A percentile compares a stretch with the other conserved stretches of the same genome.
These are phyloP conservation scores for Bombus vancouverensis DNA, from an alignment of 1,140 invertebrate species.

Conservation along the genomic window DNA sequence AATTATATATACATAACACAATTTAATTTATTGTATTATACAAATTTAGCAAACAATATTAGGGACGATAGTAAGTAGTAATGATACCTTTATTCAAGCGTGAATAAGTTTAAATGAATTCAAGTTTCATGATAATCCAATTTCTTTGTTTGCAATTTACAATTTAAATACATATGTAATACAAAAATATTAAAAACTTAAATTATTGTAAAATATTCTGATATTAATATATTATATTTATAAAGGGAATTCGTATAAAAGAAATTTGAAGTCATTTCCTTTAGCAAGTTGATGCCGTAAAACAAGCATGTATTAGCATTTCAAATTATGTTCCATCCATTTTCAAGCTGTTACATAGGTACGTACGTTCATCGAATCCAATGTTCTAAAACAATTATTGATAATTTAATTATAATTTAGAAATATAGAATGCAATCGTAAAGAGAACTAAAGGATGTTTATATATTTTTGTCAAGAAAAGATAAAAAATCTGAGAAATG, in stretches of 20 bases:
- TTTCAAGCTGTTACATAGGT: not conserved
- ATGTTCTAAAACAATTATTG: not conserved
- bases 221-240: not conserved
- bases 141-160: not conserved
- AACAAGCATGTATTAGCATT: slow-evolving; percentile 26
- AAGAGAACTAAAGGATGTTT: not conserved
- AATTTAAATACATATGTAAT: not conserved
- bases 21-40: not conserved
- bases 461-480: not conserved
- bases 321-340: slow-evolving; percentile 12
- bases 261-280: slow-evolving; percentile 32
- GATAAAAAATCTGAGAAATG: not conserved
- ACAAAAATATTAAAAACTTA: not conserved
- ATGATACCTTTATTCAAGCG: not conserved
- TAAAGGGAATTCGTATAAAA: not conserved
- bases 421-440: not conserved
- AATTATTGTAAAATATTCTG: not conserved
- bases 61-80: not conserved
- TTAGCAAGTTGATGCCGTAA: not conserved
- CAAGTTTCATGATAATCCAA: not conserved
- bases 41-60: not conserved
- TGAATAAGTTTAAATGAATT: not conserved
- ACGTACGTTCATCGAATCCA: not conserved
- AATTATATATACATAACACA: not conserved
- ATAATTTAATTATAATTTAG: slow-evolving; percentile 9